Evolutionary conservation across 2,797 vertebrate genomes (phyloP).

Genomic region (Microtus obscurus): DNA sequence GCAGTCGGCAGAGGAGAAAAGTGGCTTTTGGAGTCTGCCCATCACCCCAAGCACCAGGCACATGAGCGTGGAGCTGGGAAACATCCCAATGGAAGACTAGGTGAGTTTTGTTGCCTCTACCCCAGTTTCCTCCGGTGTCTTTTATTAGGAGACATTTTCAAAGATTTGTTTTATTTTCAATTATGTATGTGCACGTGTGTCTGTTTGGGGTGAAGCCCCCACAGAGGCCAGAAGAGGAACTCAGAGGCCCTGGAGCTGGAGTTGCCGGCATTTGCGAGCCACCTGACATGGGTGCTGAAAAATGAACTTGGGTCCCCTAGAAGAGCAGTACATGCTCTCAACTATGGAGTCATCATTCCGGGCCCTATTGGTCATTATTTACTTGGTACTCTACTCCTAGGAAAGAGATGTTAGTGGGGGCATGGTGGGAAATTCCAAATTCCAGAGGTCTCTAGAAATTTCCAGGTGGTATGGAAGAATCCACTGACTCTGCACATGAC

Average conservation of each 20-base stretch:
- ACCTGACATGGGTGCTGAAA: not conserved
- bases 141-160: not conserved
- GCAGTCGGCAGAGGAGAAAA: not conserved
- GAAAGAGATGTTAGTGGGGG: not conserved
- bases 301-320: not conserved
- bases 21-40: not conserved
- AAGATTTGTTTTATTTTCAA: not conserved
- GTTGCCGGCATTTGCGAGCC: not conserved
- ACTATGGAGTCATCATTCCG: not conserved
- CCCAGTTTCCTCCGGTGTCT: not conserved
- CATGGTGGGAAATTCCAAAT: not conserved
- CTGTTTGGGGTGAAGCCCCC: not conserved
- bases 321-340: not conserved
- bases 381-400: not conserved
- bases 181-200: not conserved
- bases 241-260: not conserved
- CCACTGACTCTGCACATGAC: not conserved
- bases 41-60: too few relatives aligned
- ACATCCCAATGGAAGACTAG: not conserved
- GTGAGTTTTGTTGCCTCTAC: not conserved
- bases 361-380: not conserved
- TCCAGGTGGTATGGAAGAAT: accelerated
- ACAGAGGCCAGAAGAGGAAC: not conserved
- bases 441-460: not conserved
- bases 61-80: not conserved